Base-by-base conservation (phyloP, 2,113 vertebrate species). In the Urocitellus parryii region DNA sequence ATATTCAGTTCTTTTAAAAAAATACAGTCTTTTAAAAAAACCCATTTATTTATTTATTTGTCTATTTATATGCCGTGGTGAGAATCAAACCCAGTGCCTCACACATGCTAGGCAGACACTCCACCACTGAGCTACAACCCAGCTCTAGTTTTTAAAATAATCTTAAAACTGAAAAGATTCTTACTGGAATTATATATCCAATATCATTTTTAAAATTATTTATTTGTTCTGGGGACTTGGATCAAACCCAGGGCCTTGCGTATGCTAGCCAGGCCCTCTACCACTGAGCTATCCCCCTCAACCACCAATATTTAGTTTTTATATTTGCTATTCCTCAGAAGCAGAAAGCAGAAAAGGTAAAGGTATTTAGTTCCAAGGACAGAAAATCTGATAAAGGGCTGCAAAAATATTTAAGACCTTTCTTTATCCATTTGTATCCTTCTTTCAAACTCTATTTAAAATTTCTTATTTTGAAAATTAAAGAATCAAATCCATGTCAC, bases 401-500 rank as follows among this genome's bases (percentile, higher is more conserved):
- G 27, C 65, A 58, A 90, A 90, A 56, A 48, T 2, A 88, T 8
- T 11, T 61, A 27, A 29, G 3, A 27, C 8, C 20, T 88, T 96
- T 74, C 29, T 39, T 79, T 88, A 67, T 53, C 37, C 56, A 45
- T 20, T 39, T 45, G 45, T 10, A 29, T 42, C 39, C 74, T 72
- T 91, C n/a, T 61, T 53, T 88, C 25, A 79, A 86, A 82, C 3
- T 8, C 22, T 7, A 56, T 56, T 90, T 81, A 91, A 68, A 88
- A 70, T 81, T 65, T 91, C n/a, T 53, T 39, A 73, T 37, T 85
- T 63, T 80, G 58, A 82, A 95, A 88, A 86, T 8, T 73, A 88
- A 83, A 96, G 78, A 70, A n/a, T 70, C 8, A 56, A 93, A 84
- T 45, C 45, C 42, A 84, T 56, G 61, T 74, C 84, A 94, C 7